A percentile compares a stretch with the other conserved stretches of the same genome.
These are phyloP conservation scores for Hyperopisus bebe DNA, from an alignment of 2,113 vertebrate species.

Conservation along the genomic window DNA sequence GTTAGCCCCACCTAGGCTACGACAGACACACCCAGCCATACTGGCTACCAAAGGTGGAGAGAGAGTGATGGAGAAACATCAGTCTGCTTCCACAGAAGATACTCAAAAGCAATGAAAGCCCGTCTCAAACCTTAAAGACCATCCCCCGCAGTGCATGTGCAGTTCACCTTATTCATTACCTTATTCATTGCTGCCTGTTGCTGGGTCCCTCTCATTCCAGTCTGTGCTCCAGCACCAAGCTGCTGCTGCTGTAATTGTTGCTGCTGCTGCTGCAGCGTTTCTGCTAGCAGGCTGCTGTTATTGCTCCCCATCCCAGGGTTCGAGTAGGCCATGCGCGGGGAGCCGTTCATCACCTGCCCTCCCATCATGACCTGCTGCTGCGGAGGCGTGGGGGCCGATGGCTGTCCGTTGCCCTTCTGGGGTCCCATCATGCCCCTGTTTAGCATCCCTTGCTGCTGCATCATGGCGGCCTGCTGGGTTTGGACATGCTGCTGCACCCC, in stretches of 20 bases:
- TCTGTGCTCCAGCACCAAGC: slow-evolving; percentile 63
- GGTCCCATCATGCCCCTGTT: slow-evolving; percentile 58
- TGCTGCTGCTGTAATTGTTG: slow-evolving; percentile 56
- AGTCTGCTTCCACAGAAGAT: background rate
- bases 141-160: no score
- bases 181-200: slow-evolving; percentile 80
- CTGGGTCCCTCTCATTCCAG: slow-evolving; percentile 71
- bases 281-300: slow-evolving; percentile 74
- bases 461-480: slow-evolving; percentile 65
- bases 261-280: slow-evolving; percentile 79
- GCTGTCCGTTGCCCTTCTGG: slow-evolving; percentile 60
- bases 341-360: slow-evolving; percentile 87
- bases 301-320: slow-evolving; percentile 72
- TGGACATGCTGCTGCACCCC: slow-evolving; percentile 40
- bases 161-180: no score
- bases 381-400: background rate
- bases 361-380: slow-evolving; percentile 61
- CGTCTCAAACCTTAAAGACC: background rate
- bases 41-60: background rate
- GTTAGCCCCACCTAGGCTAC: background rate
- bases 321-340: slow-evolving; percentile 81
- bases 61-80: no score
- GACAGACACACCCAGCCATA: background rate
- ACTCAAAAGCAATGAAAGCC: background rate
- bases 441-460: slow-evolving; percentile 66